These are phyloP conservation scores for Dreissena polymorpha DNA, from an alignment of 1,140 invertebrate species.

Conservation along the genomic window DNA sequence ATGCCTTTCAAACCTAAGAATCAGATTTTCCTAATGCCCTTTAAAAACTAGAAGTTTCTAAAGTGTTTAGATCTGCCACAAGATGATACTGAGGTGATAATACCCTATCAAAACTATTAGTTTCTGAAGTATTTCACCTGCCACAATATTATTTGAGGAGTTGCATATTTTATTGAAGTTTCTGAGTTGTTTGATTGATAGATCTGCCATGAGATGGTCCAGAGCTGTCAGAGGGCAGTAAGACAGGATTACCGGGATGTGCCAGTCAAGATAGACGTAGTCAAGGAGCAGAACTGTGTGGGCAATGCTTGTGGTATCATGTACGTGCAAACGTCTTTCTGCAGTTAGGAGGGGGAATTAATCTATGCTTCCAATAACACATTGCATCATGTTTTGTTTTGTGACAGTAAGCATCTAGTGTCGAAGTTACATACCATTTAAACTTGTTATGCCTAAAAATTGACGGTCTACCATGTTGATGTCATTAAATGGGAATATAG, in stretches of 20 bases:
- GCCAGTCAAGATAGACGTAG: slow-evolving; percentile 84
- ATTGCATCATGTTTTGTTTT: neutral
- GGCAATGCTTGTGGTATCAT: slow-evolving; percentile 88
- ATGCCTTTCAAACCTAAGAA: slow-evolving; percentile 74
- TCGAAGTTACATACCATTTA: too few relatives aligned
- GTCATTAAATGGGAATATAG: neutral
- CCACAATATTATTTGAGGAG: too few relatives aligned
- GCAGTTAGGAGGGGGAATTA: neutral
- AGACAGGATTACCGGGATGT: slow-evolving; percentile 76
- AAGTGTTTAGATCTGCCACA: too few relatives aligned
- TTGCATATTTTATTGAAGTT: too few relatives aligned
- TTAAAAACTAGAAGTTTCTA: too few relatives aligned
- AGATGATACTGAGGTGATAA: slow-evolving; percentile 81
- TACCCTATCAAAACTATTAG: too few relatives aligned
- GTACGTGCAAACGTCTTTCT: slow-evolving; percentile 64
- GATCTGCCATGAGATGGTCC: slow-evolving; percentile 85
- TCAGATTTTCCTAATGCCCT: slow-evolving; percentile 80
- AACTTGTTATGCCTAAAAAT: neutral
- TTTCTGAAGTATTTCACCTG: too few relatives aligned
- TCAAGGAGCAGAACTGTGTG: slow-evolving; percentile 86
- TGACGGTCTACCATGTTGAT: neutral
- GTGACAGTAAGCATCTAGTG: too few relatives aligned
- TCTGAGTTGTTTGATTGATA: slow-evolving; percentile 63
- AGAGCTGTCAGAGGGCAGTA: slow-evolving; percentile 82
- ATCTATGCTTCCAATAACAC: neutral